Percentiles rank a stretch among this genome's conserved stretches.
phyloP scores from a whole-genome alignment of 2,797 vertebrate genomes.

The Myotis planiceps region DNA sequence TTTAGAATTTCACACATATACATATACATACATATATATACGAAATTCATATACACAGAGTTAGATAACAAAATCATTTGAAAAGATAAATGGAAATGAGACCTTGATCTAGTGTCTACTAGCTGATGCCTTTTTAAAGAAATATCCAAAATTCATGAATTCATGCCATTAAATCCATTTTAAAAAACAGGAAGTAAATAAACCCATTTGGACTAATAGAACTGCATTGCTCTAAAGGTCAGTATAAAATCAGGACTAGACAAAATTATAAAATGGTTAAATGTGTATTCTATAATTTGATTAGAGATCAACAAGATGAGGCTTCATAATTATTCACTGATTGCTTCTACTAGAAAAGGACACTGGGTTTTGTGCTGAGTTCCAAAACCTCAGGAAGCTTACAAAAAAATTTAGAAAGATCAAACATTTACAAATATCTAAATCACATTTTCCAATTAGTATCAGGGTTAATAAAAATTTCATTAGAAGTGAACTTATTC shows the following conservation, averaged over 20 bases:
- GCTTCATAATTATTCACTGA: slow-evolving; percentile 11
- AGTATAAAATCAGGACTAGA: background rate
- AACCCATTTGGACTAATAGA: background rate
- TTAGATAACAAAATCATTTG: background rate
- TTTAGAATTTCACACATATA: background rate
- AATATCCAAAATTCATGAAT: slow-evolving; percentile 31
- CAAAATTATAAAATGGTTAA: slow-evolving; percentile 20
- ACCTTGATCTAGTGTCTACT: background rate
- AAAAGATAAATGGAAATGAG: slow-evolving; percentile 20
- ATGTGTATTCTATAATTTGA: slow-evolving; percentile 23
- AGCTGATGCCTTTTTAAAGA: background rate
- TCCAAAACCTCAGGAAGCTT: slow-evolving; percentile 17
- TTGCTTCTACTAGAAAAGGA: slow-evolving; percentile 33
- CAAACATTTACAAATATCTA: slow-evolving; percentile 25
- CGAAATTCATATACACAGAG: background rate
- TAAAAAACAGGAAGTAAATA: background rate
- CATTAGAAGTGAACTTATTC: background rate
- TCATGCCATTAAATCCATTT: background rate
- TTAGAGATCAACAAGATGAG: background rate
- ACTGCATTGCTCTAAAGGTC: background rate
- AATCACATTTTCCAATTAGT: slow-evolving; percentile 8
- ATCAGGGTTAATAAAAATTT: slow-evolving; percentile 3
- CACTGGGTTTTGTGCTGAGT: background rate
- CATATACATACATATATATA: background rate
- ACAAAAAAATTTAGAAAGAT: slow-evolving; percentile 20